A percentile compares a stretch with the other conserved stretches of the same genome.
These are phyloP conservation scores for Scaptomyza reducta DNA, from an alignment of 2,888 invertebrate genomes.

Conservation along the genomic window DNA sequence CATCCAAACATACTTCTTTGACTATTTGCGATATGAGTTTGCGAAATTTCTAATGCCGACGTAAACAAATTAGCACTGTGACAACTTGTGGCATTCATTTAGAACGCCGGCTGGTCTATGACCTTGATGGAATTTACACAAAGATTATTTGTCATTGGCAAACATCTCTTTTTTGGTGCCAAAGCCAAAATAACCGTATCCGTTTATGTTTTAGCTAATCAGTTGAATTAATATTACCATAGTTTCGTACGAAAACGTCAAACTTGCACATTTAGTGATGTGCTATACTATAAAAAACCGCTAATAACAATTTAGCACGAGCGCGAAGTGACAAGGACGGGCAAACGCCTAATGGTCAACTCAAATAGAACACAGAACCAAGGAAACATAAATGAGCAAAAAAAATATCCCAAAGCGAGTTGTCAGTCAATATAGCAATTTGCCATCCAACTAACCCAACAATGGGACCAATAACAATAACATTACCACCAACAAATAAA, in stretches of 20 bases:
- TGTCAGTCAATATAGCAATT: slow-evolving; percentile 45
- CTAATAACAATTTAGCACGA: slow-evolving; percentile 51
- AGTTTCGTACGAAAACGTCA: slow-evolving; percentile 1
- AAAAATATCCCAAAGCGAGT: slow-evolving; percentile 38
- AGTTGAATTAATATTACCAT: slow-evolving; percentile 11
- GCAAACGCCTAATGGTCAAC: slow-evolving; percentile 53
- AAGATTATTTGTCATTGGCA: slow-evolving; percentile 23
- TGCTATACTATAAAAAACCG: slow-evolving; percentile 22
- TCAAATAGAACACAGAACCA: slow-evolving; percentile 61
- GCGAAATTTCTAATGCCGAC: slow-evolving; percentile 4
- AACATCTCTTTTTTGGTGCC: slow-evolving; percentile 17
- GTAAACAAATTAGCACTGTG: slow-evolving; percentile 6
- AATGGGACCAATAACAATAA: slow-evolving; percentile 50
- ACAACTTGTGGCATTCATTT: slow-evolving; percentile 13
- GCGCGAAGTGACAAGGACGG: slow-evolving; percentile 12
- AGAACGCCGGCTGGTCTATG: neutral
- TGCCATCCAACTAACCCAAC: slow-evolving; percentile 31
- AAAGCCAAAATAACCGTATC: slow-evolving; percentile 6
- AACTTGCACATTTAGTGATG: slow-evolving; percentile 9
- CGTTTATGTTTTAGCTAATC: slow-evolving; percentile 3
- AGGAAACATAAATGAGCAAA: slow-evolving; percentile 54
- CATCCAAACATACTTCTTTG: slow-evolving; percentile 1
- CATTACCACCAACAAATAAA: slow-evolving; percentile 20
- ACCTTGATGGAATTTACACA: slow-evolving; percentile 10
- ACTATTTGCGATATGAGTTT: slow-evolving; percentile 9